Conservation (phyloP, 2,888 invertebrate genomes). For the Leptinotarsa juncta region DNA sequence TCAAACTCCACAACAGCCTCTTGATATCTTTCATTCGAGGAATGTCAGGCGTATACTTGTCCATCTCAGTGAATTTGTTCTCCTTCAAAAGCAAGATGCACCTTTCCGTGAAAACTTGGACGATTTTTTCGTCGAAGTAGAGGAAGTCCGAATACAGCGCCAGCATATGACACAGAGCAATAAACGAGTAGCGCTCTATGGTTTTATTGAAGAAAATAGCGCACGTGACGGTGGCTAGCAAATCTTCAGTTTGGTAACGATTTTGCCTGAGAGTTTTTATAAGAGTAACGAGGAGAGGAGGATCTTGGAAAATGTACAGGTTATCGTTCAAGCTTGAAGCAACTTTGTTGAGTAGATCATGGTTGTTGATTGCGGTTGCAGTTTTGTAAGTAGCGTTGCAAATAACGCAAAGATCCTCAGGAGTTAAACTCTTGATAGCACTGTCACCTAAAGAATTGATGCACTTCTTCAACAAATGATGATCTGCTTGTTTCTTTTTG, state of each 20-base stretch:
- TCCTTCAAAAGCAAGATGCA: conserved; percentile 56
- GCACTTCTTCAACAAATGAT: conserved; percentile 55
- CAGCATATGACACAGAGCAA: conserved; percentile 63
- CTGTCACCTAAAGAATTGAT: conserved; percentile 51
- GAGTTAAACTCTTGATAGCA: conserved; percentile 53
- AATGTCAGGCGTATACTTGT: conserved; percentile 48
- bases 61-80: conserved; percentile 42
- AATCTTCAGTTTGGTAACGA: conserved; percentile 60
- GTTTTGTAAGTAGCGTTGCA: conserved; percentile 64
- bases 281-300: conserved; percentile 61
- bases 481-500: conserved; percentile 57
- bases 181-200: conserved; percentile 59
- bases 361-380: conserved; percentile 60
- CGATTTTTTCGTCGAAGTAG: conserved; percentile 59
- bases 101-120: conserved; percentile 56
- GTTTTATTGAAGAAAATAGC: conserved; percentile 62
- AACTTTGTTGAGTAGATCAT: conserved; percentile 56
- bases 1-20: conserved; percentile 64
- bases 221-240: conserved; percentile 60
- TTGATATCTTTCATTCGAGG: conserved; percentile 65
- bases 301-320: conserved; percentile 61
- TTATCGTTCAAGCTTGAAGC: conserved; percentile 59
- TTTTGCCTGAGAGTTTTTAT: conserved; percentile 64
- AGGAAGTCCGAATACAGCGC: conserved; percentile 63
- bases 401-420: conserved; percentile 62